Base-by-base conservation (phyloP, 2,888 invertebrate genomes). In the Congeria kusceri region DNA sequence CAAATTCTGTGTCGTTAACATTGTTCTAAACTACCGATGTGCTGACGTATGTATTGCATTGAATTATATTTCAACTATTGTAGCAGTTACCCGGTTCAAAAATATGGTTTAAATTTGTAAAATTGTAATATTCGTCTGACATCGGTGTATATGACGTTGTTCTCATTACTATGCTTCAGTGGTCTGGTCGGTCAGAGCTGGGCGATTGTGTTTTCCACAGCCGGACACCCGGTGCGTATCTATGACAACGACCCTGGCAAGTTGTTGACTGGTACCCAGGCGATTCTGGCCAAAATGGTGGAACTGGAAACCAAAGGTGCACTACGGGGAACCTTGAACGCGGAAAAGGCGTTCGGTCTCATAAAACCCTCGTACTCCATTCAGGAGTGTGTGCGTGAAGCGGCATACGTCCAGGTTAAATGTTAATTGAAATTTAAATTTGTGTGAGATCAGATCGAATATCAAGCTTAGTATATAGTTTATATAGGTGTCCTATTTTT, bases 131-230 rank as follows among this genome's bases (percentile, higher is more conserved):
- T n/a, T n/a, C n/a, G n/a, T n/a, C n/a, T n/a, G n/a, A n/a, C n/a
- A n/a, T n/a, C n/a, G n/a, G n/a, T n/a, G n/a, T n/a, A n/a, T n/a
- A n/a, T n/a, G n/a, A n/a, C n/a, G n/a, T n/a, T n/a, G n/a, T n/a
- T n/a, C n/a, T n/a, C n/a, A n/a, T n/a, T 59, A 7, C 59, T 46
- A 64, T 82, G 78, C 15, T 39, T 15, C 85, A 99, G 98, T 93
- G 99, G 99, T 3, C 94, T 99, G 69, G 98, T 99, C 88, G 99
- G 99, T 3, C 96, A 97, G 75, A 98, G 98, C 89, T 99, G 98
- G 98, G 97, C 98, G 0, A 98, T 99, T 97, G 95, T 99, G 39
- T 99, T 98, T 93, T 98, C 98, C 11, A 84, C 89, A 20, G 97
- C 96, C 4, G 98, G 98, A 11, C 98, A 98, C 93, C 95, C 96